A percentile compares a stretch with the other conserved stretches of the same genome.
These are phyloP conservation scores for Trochalopteron elliotii DNA, from an alignment of 2,113 vertebrate genomes.

Conservation along the genomic window DNA sequence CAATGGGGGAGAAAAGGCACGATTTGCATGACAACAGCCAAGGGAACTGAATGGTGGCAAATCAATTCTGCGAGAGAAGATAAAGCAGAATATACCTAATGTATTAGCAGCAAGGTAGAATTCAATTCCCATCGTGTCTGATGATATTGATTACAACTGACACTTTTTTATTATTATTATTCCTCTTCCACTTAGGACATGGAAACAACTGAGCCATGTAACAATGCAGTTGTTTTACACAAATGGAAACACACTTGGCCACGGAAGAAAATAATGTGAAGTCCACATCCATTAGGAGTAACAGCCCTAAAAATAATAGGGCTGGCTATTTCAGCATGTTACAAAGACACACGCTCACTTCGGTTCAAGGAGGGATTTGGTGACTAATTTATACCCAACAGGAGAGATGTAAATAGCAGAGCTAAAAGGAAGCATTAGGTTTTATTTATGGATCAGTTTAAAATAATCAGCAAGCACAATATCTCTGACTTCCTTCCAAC, in stretches of 20 bases:
- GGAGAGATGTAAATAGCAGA: background rate
- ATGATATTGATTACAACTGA: constrained; percentile 75
- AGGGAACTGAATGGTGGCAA: constrained; percentile 70
- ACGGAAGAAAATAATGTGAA: background rate
- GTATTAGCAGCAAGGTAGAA: constrained; percentile 68
- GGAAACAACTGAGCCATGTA: constrained; percentile 57
- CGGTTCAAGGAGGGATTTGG: background rate
- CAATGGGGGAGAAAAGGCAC: constrained; percentile 72
- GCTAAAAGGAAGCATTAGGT: background rate
- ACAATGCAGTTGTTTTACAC: constrained; percentile 60
- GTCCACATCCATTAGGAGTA: background rate
- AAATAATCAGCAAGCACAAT: background rate
- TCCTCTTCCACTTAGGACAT: constrained; percentile 25
- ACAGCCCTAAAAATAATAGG: background rate
- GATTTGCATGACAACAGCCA: constrained; percentile 84
- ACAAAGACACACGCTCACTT: background rate
- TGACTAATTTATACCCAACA: background rate
- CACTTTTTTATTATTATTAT: constrained; percentile 54
- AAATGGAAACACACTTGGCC: constrained; percentile 19
- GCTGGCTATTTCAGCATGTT: background rate
- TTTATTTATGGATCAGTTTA: constrained; percentile 11
- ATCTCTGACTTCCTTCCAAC: background rate
- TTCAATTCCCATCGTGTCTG: constrained; percentile 67
- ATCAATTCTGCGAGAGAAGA: constrained; percentile 79
- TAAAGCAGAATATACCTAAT: constrained; percentile 72